Evolutionary conservation across 2,113 vertebrate genomes (phyloP).

Genomic region (Chaetodon auriga): DNA sequence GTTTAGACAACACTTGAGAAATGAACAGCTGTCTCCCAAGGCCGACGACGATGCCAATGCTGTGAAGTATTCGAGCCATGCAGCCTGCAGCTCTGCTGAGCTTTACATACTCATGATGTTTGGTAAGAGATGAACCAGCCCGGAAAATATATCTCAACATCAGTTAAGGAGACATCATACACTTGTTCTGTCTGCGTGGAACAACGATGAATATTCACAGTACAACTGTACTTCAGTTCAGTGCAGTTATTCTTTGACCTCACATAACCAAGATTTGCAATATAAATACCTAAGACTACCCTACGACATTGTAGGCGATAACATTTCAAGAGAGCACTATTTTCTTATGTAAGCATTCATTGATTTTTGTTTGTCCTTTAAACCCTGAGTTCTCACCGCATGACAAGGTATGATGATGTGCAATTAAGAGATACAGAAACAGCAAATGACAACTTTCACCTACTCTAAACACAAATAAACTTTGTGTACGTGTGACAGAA

Average conservation of each 20-base stretch:
- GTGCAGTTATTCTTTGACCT: slow-evolving; percentile 22
- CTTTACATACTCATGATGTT: slow-evolving; percentile 15
- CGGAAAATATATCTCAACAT: slow-evolving; percentile 1
- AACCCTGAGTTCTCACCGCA: slow-evolving; percentile 81
- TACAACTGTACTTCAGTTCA: slow-evolving; percentile 42
- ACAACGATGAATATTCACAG: slow-evolving; percentile 39
- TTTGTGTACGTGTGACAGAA: background rate
- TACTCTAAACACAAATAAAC: slow-evolving; percentile 1
- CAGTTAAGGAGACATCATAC: background rate
- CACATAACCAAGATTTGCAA: slow-evolving; percentile 33
- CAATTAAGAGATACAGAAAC: slow-evolving; percentile 49
- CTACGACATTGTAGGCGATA: slow-evolving; percentile 49
- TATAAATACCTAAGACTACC: slow-evolving; percentile 43
- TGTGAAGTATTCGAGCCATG: background rate
- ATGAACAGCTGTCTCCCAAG: slow-evolving; percentile 28
- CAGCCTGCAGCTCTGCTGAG: slow-evolving; percentile 13
- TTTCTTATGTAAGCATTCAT: slow-evolving; percentile 58
- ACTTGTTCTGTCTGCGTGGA: slow-evolving; percentile 16
- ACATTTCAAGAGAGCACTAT: slow-evolving; percentile 53
- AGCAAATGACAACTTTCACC: slow-evolving; percentile 4
- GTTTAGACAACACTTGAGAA: slow-evolving; percentile 23
- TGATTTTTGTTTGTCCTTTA: slow-evolving; percentile 48
- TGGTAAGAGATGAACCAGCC: background rate
- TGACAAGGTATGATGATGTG: slow-evolving; percentile 47
- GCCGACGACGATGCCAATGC: slow-evolving; percentile 10